Conservation (phyloP, 2,113 vertebrate genomes). For the Synodontis membranacea region DNA sequence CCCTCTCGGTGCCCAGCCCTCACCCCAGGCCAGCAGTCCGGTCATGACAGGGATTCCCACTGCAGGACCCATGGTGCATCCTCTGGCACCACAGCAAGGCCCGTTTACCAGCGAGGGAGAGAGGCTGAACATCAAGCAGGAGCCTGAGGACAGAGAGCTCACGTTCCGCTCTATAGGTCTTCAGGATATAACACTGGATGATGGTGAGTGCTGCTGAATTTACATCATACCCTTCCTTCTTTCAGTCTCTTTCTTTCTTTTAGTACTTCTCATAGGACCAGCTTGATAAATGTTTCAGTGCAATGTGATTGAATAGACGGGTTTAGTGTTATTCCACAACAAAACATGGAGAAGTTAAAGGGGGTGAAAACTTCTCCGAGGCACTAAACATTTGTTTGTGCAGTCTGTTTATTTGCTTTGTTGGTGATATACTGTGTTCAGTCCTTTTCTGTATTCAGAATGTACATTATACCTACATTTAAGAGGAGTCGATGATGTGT, state of each 20-base stretch:
- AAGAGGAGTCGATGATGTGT: neutral
- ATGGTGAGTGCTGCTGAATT: slow-evolving; percentile 78
- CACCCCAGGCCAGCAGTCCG: slow-evolving; percentile 84
- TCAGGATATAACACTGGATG: slow-evolving; percentile 97
- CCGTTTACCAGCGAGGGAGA: slow-evolving; percentile 80
- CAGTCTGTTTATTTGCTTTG: neutral
- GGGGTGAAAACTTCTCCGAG: neutral
- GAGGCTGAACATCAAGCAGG: slow-evolving; percentile 86
- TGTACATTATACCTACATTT: neutral
- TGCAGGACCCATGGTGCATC: slow-evolving; percentile 76
- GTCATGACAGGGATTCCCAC: slow-evolving; percentile 75
- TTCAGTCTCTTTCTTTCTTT: slow-evolving; percentile 7
- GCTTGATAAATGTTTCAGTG: neutral
- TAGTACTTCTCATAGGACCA: neutral
- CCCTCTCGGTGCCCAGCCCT: slow-evolving; percentile 80
- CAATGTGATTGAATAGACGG: too few relatives aligned
- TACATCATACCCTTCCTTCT: neutral
- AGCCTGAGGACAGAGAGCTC: slow-evolving; percentile 89
- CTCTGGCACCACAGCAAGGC: slow-evolving; percentile 68
- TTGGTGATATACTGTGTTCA: neutral
- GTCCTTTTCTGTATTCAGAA: neutral
- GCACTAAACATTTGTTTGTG: neutral
- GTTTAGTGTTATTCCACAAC: neutral
- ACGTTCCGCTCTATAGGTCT: slow-evolving; percentile 93
- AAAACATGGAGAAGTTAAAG: neutral